phyloP scores from a whole-genome alignment of 1,140 invertebrate genomes.

The Bathynomus jamesi region DNA sequence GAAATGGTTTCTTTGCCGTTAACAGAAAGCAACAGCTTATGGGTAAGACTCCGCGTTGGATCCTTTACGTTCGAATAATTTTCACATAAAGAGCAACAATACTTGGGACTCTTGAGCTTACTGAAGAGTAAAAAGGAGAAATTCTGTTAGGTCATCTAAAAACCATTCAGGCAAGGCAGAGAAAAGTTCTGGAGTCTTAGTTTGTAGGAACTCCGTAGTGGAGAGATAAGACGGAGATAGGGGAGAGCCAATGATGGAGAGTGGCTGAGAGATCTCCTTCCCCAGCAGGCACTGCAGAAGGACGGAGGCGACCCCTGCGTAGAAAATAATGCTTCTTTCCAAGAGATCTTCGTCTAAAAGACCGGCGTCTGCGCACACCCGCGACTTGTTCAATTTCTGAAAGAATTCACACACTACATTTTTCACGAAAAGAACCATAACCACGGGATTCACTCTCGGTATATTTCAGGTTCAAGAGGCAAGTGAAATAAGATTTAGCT shows the following conservation, averaged over 20 bases:
- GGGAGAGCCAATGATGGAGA: constrained; percentile 16
- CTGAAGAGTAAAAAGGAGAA: constrained; percentile 84
- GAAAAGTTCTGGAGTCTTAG: constrained; percentile 50
- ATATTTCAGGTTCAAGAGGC: no score
- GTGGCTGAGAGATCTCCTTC: constrained; percentile 6
- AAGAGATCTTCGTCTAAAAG: constrained; percentile 73
- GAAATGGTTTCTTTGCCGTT: no score
- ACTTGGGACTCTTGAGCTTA: no score
- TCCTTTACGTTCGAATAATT: no score
- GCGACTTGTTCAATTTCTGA: constrained; percentile 52
- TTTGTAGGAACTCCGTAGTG: constrained; percentile 30
- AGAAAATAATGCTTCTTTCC: constrained; percentile 71
- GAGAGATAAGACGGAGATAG: constrained; percentile 8
- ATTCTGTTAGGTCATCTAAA: constrained; percentile 91
- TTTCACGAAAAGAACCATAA: no score
- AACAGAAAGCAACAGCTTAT: no score
- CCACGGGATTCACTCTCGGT: no score
- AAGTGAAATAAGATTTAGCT: no score
- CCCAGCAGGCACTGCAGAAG: constrained; percentile 46
- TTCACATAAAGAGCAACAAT: no score
- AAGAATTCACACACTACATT: no score
- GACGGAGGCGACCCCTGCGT: constrained; percentile 71
- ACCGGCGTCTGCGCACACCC: constrained; percentile 79
- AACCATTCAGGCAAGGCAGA: constrained; percentile 91
- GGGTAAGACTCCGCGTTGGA: no score